phyloP scores from a whole-genome alignment of 2,888 invertebrate species.

The Scrobipalpa costella region DNA sequence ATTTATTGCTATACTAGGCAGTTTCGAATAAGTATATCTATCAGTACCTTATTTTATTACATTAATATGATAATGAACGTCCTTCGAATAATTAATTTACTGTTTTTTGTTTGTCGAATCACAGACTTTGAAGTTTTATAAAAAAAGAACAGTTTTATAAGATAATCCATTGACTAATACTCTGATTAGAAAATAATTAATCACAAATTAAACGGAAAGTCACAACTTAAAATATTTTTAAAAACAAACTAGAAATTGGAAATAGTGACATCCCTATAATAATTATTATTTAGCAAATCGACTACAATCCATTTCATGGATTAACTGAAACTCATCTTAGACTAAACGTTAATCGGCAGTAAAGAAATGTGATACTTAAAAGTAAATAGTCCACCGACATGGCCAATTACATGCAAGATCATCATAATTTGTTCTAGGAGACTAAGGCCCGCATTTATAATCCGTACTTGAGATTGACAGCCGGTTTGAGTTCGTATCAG shows the following conservation, averaged over 20 bases:
- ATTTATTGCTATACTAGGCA: conserved; percentile 15
- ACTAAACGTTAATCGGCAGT: conserved; percentile 49
- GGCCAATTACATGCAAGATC: conserved; percentile 38
- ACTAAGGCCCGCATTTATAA: too few relatives aligned
- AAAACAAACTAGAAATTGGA: neutral
- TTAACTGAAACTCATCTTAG: conserved; percentile 42
- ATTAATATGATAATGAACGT: neutral
- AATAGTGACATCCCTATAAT: conserved; percentile 27
- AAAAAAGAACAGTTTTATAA: neutral
- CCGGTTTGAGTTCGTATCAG: too few relatives aligned
- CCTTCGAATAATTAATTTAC: neutral
- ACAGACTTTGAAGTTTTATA: neutral
- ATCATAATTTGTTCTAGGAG: conserved; percentile 25
- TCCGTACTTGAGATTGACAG: too few relatives aligned
- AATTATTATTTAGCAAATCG: conserved; percentile 58
- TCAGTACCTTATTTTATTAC: conserved; percentile 10
- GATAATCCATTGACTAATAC: neutral
- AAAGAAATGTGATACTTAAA: conserved; percentile 44
- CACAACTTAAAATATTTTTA: neutral
- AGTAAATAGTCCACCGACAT: conserved; percentile 45
- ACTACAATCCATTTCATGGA: conserved; percentile 70
- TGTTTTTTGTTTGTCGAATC: neutral
- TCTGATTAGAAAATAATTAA: neutral
- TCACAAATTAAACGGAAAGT: too few relatives aligned
- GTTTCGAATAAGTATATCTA: neutral